Evolutionary conservation across 2,113 vertebrate species (phyloP).

Genomic region (Brienomyrus longianalis): DNA sequence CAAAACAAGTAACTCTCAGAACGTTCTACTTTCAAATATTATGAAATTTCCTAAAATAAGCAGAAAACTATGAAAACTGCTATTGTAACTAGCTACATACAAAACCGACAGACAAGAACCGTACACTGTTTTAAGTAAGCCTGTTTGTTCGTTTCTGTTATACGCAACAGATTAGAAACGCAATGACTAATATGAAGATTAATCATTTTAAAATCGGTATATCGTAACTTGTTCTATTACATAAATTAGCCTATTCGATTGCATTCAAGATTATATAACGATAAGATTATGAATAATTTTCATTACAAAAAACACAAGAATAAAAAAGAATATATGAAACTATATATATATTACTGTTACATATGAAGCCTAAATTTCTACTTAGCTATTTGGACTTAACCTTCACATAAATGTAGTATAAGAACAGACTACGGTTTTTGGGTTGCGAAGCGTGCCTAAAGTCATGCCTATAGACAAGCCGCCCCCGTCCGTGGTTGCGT

Average conservation of each 20-base stretch:
- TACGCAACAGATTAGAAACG: neutral
- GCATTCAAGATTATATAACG: neutral
- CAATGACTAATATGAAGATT: neutral
- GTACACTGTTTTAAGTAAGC: neutral
- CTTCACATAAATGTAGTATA: too few species aligned
- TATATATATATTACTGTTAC: neutral
- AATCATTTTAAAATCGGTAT: neutral
- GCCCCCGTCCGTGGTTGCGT: constrained; percentile 48
- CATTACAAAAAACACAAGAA: neutral
- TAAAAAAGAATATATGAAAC: neutral
- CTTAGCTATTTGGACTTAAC: neutral
- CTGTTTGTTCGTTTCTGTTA: neutral
- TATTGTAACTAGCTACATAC: neutral
- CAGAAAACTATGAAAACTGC: neutral
- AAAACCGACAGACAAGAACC: neutral
- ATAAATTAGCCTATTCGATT: neutral
- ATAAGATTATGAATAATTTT: neutral
- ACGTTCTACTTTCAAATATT: constrained; percentile 25
- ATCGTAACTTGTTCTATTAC: neutral
- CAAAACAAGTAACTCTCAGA: constrained; percentile 45
- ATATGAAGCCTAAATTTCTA: neutral
- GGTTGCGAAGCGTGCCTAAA: neutral
- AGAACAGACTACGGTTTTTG: neutral
- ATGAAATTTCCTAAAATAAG: neutral
- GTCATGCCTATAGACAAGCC: neutral